Evolutionary conservation across 2,113 vertebrate genomes (phyloP).

Genomic region (Dasypus novemcinctus): DNA sequence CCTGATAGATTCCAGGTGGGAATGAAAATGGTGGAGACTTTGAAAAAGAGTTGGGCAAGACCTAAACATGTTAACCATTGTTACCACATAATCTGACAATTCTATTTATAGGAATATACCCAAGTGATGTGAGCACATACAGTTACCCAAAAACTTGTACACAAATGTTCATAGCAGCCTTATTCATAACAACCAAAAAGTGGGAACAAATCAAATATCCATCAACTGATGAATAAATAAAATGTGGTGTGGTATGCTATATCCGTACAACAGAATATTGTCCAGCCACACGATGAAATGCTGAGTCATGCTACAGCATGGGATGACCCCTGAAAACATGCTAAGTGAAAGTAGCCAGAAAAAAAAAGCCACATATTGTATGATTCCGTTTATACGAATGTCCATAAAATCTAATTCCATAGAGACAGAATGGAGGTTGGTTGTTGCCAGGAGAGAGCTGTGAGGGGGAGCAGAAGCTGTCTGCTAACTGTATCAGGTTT

Average conservation of each 20-base stretch:
- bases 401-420: not conserved
- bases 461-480: too few relatives aligned
- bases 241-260: not conserved
- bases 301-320: not conserved
- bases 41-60: not conserved
- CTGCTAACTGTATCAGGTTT: not conserved
- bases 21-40: not conserved
- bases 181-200: too few relatives aligned
- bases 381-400: not conserved
- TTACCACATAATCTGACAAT: not conserved
- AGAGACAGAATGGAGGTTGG: not conserved
- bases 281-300: not conserved
- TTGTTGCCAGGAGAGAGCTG: not conserved
- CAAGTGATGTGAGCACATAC: not conserved
- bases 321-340: not conserved
- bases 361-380: not conserved
- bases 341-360: not conserved
- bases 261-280: not conserved
- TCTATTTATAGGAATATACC: not conserved
- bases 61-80: not conserved
- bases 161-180: too few relatives aligned
- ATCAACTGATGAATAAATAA: not conserved
- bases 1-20: not conserved
- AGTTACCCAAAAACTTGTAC: not conserved
- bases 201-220: not conserved